phyloP scores from a whole-genome alignment of 2,888 invertebrate species.

The Lepetodrilus schrolli region DNA sequence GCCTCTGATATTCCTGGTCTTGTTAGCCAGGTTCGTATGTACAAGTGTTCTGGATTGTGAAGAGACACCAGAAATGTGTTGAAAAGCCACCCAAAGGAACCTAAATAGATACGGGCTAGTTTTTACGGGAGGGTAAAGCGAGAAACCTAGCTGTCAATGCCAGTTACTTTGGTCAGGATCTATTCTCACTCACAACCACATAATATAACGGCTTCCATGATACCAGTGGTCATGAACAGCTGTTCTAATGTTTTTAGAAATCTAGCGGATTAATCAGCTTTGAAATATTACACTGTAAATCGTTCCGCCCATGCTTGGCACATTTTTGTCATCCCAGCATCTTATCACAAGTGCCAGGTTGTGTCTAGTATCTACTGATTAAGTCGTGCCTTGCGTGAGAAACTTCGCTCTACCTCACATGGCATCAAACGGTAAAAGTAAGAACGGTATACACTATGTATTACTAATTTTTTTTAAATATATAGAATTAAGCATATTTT shows the following conservation, averaged over 20 bases:
- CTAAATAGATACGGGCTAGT: not conserved
- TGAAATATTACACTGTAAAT: not conserved
- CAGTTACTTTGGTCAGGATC: too few species aligned
- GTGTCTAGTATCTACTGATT: not conserved
- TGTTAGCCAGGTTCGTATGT: not conserved
- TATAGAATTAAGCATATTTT: too few species aligned
- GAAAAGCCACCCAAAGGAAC: conserved; percentile 8
- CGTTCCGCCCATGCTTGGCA: not conserved
- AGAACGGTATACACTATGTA: too few species aligned
- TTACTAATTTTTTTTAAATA: too few species aligned
- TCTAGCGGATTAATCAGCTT: not conserved
- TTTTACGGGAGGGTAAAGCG: too few species aligned
- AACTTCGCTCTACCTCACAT: too few species aligned
- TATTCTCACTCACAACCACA: too few species aligned
- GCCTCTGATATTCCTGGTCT: not conserved
- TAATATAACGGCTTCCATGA: not conserved
- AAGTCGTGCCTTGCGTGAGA: too few species aligned
- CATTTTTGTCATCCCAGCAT: not conserved
- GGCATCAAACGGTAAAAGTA: too few species aligned
- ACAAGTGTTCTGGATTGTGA: conserved; percentile 5
- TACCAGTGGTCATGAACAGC: not conserved
- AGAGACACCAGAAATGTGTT: not conserved
- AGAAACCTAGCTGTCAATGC: too few species aligned
- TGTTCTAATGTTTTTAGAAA: not conserved
- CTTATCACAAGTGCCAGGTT: not conserved